phyloP scores from a whole-genome alignment of 2,888 invertebrate genomes.

The Oxystoma pomonae region DNA sequence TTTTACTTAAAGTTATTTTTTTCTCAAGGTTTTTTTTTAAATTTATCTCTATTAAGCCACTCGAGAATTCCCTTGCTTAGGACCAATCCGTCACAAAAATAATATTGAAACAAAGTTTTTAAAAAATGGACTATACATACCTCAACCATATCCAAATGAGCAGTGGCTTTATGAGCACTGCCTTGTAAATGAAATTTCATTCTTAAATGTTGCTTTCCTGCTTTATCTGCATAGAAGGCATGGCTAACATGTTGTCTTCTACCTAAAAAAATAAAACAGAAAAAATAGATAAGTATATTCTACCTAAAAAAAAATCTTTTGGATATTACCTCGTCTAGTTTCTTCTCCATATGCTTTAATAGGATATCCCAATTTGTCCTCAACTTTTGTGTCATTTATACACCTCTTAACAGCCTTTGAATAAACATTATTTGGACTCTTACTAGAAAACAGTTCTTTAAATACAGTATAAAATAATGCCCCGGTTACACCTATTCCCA shows the following conservation, averaged over 20 bases:
- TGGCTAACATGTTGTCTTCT: conserved; percentile 72
- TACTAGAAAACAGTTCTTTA: conserved; percentile 81
- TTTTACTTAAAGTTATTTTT: too few relatives aligned
- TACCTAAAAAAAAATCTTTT: conserved; percentile 46
- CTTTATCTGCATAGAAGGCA: conserved; percentile 61
- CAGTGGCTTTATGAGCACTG: conserved; percentile 73
- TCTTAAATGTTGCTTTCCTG: conserved; percentile 74
- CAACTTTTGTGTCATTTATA: conserved; percentile 67
- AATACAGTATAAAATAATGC: conserved; percentile 81
- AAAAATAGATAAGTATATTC: too few relatives aligned
- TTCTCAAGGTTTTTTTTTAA: too few relatives aligned
- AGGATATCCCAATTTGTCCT: conserved; percentile 83
- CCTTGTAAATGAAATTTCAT: conserved; percentile 92
- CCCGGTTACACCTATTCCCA: conserved; percentile 70
- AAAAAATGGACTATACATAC: conserved; percentile 48
- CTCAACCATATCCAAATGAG: conserved; percentile 80
- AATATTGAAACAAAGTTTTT: not conserved
- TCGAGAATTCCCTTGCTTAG: too few relatives aligned
- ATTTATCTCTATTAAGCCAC: too few relatives aligned
- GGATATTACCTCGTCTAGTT: conserved; percentile 66
- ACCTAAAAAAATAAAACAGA: conserved; percentile 19
- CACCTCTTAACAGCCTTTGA: conserved; percentile 73
- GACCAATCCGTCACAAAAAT: too few relatives aligned
- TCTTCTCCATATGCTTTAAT: conserved; percentile 89
- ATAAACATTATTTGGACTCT: conserved; percentile 83